A percentile compares a stretch with the other conserved stretches of the same genome.
Evolutionary conservation across 2,113 vertebrate genomes (phyloP).

Genomic region (Alectura lathami): DNA sequence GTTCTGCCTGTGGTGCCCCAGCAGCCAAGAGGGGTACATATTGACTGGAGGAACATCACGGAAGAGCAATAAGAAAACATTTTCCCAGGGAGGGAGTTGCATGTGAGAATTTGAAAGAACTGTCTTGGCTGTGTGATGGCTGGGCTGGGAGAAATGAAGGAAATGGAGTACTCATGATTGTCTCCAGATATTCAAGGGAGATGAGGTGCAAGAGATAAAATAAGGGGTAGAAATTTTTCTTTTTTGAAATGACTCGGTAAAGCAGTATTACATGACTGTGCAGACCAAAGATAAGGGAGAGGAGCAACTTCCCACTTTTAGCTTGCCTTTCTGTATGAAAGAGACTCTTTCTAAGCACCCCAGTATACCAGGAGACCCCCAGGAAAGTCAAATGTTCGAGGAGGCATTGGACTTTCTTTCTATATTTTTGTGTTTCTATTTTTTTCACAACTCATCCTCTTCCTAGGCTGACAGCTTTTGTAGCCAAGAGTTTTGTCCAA

Average conservation of each 20-base stretch:
- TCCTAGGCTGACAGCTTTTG: slow-evolving; percentile 86
- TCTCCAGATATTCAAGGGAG: not conserved
- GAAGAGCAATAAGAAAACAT: not conserved
- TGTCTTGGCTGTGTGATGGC: not conserved
- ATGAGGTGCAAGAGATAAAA: not conserved
- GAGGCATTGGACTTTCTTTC: not conserved
- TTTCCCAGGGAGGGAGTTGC: rapidly evolving
- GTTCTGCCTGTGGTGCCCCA: not conserved
- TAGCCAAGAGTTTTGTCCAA: slow-evolving; percentile 84
- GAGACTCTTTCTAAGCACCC: not conserved
- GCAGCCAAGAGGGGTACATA: not conserved
- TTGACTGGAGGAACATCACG: not conserved
- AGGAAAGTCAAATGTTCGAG: not conserved
- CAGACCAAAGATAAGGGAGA: not conserved
- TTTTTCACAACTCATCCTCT: not conserved
- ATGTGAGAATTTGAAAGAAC: not conserved
- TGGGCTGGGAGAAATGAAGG: not conserved
- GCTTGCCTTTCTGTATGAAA: not conserved
- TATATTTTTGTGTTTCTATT: not conserved
- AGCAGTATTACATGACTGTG: not conserved
- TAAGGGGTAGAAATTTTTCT: not conserved
- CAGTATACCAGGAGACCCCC: not conserved
- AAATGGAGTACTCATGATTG: not conserved
- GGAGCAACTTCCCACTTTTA: not conserved
- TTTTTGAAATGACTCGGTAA: not conserved